Evolutionary conservation across 2,888 invertebrate genomes (phyloP).

Genomic region (Frankliniella intonsa): DNA sequence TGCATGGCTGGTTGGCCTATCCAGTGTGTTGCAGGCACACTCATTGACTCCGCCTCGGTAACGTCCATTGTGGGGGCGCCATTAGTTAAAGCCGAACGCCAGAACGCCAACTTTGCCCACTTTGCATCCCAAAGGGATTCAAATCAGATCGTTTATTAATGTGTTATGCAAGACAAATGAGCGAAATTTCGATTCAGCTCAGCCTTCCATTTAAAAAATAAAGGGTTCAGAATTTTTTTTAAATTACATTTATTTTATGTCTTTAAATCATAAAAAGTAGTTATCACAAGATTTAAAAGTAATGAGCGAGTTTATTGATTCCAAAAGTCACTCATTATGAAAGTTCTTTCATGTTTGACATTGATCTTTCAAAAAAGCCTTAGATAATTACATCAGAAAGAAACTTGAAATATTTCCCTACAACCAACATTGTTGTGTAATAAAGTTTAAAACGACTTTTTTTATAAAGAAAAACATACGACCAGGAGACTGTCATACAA

Average conservation of each 20-base stretch:
- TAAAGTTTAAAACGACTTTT: neutral
- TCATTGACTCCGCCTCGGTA: no score
- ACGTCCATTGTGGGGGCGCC: no score
- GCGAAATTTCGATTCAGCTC: no score
- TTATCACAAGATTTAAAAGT: slow-evolving; percentile 2
- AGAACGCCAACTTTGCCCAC: no score
- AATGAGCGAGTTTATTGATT: neutral
- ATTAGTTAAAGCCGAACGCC: no score
- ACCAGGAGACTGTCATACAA: neutral
- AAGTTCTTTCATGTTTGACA: neutral
- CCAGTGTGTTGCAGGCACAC: no score
- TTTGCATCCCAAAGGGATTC: no score
- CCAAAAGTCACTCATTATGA: neutral
- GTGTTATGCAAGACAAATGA: no score
- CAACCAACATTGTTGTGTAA: neutral
- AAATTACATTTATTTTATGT: neutral
- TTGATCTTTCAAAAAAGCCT: neutral
- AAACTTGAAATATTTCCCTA: neutral
- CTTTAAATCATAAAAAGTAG: slow-evolving; percentile 11
- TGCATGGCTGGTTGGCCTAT: no score
- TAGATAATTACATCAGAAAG: neutral
- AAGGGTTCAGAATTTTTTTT: neutral
- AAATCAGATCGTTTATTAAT: no score
- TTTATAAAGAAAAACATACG: neutral
- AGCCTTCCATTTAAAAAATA: no score